Evolutionary conservation across 2,113 vertebrate species (phyloP).

Genomic region (Pseudorectes ferrugineus): DNA sequence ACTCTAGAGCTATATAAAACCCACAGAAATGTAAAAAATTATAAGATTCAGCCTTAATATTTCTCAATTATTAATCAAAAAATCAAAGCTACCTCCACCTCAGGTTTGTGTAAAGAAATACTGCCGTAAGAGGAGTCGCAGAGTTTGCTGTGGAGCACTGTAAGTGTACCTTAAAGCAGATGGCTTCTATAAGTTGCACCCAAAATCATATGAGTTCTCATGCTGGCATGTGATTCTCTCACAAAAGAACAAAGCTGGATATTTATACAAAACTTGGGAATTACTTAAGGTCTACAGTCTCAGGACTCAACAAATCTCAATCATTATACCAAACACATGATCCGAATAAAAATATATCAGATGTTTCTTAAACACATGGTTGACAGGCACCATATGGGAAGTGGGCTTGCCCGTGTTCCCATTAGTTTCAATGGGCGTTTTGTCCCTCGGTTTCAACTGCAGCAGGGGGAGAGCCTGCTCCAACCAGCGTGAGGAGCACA

Average conservation of each 20-base stretch:
- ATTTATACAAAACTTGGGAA: slow-evolving; percentile 12
- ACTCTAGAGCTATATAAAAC: neutral
- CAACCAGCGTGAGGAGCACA: neutral
- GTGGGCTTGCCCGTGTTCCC: slow-evolving; percentile 19
- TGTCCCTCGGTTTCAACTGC: neutral
- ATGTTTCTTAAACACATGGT: neutral
- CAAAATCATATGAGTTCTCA: slow-evolving; percentile 32
- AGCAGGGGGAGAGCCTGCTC: neutral
- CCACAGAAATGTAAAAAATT: neutral
- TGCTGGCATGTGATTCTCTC: neutral
- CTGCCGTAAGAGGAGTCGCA: neutral
- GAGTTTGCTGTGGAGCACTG: neutral
- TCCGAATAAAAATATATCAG: slow-evolving; percentile 23
- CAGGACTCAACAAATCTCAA: neutral
- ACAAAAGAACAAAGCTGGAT: slow-evolving; percentile 41
- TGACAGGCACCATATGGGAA: slow-evolving; percentile 65
- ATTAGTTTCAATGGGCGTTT: neutral
- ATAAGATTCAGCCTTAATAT: neutral
- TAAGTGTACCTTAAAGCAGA: slow-evolving; percentile 12
- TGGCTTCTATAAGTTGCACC: neutral
- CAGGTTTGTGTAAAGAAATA: neutral
- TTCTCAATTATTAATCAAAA: slow-evolving; percentile 33
- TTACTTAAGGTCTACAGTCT: neutral
- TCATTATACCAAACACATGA: slow-evolving; percentile 11
- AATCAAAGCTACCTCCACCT: neutral